phyloP scores from a whole-genome alignment of 2,888 invertebrate species.

The Lasioglossum marginatum region DNA sequence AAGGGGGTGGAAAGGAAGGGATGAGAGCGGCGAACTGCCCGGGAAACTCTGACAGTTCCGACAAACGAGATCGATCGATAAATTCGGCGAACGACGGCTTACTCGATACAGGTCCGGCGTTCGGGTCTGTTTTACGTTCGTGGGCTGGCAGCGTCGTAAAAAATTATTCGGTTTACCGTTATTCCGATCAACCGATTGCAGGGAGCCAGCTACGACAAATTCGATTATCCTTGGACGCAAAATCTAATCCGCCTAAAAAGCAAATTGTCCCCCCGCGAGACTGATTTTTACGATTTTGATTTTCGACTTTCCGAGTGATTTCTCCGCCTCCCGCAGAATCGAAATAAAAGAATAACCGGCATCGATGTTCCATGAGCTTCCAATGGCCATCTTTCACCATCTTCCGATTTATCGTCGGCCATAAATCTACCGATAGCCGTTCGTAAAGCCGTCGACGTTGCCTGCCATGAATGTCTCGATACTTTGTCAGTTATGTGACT shows the following conservation, averaged over 20 bases:
- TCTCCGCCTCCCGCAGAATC: background rate
- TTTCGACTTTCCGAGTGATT: background rate
- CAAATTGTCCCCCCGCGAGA: background rate
- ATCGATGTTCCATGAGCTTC: background rate
- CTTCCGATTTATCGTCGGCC: slow-evolving; percentile 11
- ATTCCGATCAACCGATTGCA: background rate
- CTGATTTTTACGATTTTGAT: slow-evolving; percentile 30
- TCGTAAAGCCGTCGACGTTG: slow-evolving; percentile 31
- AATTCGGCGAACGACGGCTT: slow-evolving; percentile 19
- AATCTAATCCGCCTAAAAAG: background rate
- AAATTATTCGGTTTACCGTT: too few species aligned
- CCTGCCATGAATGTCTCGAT: background rate
- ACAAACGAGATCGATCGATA: slow-evolving; percentile 39
- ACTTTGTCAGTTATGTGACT: slow-evolving; percentile 12
- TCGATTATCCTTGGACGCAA: background rate
- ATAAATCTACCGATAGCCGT: slow-evolving; percentile 45
- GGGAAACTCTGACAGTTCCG: slow-evolving; percentile 22
- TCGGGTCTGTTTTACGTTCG: slow-evolving; percentile 23
- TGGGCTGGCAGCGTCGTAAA: slow-evolving; percentile 5
- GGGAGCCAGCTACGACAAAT: slow-evolving; percentile 3
- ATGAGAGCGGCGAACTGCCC: background rate
- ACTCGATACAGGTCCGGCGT: slow-evolving; percentile 10
- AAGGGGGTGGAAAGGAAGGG: background rate
- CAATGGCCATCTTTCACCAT: background rate
- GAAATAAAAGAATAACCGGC: slow-evolving; percentile 1